phyloP scores from a whole-genome alignment of 2,797 vertebrate genomes.

The Siniperca scherzeri region DNA sequence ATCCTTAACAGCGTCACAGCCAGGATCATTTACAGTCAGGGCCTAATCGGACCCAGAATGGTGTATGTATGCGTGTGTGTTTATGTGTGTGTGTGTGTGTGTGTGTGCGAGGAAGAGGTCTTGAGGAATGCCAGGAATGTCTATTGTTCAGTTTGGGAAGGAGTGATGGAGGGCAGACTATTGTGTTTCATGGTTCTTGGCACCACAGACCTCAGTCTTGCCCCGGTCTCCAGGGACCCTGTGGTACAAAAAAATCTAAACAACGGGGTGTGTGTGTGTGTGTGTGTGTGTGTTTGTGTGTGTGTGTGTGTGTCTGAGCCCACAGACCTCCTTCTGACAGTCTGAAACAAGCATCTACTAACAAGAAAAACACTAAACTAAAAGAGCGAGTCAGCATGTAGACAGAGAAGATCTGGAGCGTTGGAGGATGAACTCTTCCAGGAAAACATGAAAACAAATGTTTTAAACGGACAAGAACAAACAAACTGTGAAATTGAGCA shows the following conservation, averaged over 20 bases:
- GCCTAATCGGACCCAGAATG: constrained; percentile 56
- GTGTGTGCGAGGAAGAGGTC: constrained; percentile 71
- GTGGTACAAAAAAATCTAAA: constrained; percentile 62
- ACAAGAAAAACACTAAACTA: constrained; percentile 9
- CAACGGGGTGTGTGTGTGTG: constrained; percentile 52
- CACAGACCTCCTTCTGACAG: constrained; percentile 1
- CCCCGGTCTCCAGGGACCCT: constrained; percentile 62
- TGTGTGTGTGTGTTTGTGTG: constrained; percentile 43
- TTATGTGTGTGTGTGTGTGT: constrained; percentile 34
- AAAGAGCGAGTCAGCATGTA: constrained; percentile 14
- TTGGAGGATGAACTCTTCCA: constrained; percentile 10
- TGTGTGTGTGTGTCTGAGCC: constrained; percentile 13
- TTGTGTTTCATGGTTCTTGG: constrained; percentile 80
- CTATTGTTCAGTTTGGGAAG: constrained; percentile 82
- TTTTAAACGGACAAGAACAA: constrained; percentile 47
- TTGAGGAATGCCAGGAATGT: constrained; percentile 85
- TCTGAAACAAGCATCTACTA: constrained; percentile 27
- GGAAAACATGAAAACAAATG: constrained; percentile 46
- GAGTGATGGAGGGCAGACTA: constrained; percentile 71
- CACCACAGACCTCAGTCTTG: constrained; percentile 67
- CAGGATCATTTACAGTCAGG: constrained; percentile 46
- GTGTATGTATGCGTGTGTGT: constrained; percentile 28
- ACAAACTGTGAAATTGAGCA: constrained; percentile 50
- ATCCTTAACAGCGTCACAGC: constrained; percentile 3
- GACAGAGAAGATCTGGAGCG: neutral